Conservation (phyloP, 1,140 invertebrate species). For the Lepeophtheirus salmonis region DNA sequence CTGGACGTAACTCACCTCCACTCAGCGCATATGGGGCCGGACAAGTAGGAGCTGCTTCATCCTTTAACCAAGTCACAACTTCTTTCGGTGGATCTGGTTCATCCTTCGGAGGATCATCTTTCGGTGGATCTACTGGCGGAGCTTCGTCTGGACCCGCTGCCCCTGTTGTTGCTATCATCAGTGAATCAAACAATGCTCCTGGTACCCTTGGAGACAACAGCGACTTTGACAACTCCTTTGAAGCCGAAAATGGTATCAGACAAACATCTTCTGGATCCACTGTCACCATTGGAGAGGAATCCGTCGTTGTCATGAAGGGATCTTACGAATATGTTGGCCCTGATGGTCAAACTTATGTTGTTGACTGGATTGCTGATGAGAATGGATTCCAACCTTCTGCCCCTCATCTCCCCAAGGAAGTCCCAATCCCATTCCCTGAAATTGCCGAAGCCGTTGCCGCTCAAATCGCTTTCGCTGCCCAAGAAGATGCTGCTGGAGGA, state of each 20-base stretch:
- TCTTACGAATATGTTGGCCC: slow-evolving; percentile 9
- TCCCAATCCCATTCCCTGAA: slow-evolving; percentile 3
- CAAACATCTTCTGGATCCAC: slow-evolving; percentile 11
- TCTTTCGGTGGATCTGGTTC: too few relatives aligned
- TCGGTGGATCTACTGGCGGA: neutral
- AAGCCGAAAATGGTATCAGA: slow-evolving; percentile 16
- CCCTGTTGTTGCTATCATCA: neutral
- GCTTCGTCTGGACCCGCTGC: neutral
- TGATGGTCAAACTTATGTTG: slow-evolving; percentile 32
- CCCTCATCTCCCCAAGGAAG: slow-evolving; percentile 27
- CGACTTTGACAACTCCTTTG: slow-evolving; percentile 8
- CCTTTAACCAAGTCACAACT: neutral
- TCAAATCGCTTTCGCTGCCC: slow-evolving; percentile 5
- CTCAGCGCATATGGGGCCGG: neutral
- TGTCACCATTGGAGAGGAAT: neutral
- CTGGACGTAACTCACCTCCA: neutral
- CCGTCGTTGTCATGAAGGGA: slow-evolving; percentile 11
- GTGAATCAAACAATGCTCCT: neutral
- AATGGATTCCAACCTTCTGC: slow-evolving; percentile 40
- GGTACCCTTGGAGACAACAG: neutral
- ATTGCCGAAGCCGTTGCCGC: slow-evolving; percentile 3
- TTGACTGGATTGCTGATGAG: slow-evolving; percentile 43
- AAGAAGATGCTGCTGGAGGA: slow-evolving; percentile 7
- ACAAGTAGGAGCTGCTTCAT: neutral
- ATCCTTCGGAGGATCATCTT: too few relatives aligned